Conservation (phyloP, 2,888 invertebrate species). For the Antitype chi region DNA sequence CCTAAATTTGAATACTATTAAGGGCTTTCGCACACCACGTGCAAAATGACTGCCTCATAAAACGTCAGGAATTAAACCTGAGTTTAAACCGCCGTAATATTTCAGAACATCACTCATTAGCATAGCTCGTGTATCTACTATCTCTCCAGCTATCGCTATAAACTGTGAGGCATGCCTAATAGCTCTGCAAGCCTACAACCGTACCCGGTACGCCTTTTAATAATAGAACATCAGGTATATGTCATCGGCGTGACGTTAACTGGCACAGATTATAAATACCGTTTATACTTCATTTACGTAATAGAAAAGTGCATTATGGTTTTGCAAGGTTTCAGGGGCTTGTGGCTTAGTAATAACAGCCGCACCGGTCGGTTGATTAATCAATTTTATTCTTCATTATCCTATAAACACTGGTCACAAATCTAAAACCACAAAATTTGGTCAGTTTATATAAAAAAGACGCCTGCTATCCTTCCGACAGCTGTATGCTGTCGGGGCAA, state of each 20-base stretch:
- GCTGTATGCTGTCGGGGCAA: too few relatives aligned
- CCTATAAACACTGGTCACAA: too few relatives aligned
- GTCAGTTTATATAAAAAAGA: too few relatives aligned
- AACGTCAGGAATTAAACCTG: slow-evolving; percentile 12
- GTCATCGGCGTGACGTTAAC: slow-evolving; percentile 25
- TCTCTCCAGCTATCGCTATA: slow-evolving; percentile 41
- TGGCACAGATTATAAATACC: slow-evolving; percentile 29
- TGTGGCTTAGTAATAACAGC: too few relatives aligned
- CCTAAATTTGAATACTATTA: neutral
- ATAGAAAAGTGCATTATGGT: neutral
- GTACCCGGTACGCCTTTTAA: slow-evolving; percentile 59
- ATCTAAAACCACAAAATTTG: too few relatives aligned
- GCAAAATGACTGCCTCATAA: slow-evolving; percentile 18
- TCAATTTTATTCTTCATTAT: too few relatives aligned
- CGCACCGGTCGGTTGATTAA: too few relatives aligned
- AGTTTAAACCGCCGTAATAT: slow-evolving; percentile 23
- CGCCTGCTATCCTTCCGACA: too few relatives aligned
- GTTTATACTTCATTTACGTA: slow-evolving; percentile 6
- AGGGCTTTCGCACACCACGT: neutral
- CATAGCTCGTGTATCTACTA: slow-evolving; percentile 34
- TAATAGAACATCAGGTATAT: slow-evolving; percentile 39
- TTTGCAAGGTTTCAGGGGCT: neutral
- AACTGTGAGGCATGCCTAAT: slow-evolving; percentile 38
- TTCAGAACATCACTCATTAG: slow-evolving; percentile 37
- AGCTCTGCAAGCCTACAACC: slow-evolving; percentile 14